Evolutionary conservation across 2,113 vertebrate species (phyloP).

Genomic region (Dromaius novaehollandiae): DNA sequence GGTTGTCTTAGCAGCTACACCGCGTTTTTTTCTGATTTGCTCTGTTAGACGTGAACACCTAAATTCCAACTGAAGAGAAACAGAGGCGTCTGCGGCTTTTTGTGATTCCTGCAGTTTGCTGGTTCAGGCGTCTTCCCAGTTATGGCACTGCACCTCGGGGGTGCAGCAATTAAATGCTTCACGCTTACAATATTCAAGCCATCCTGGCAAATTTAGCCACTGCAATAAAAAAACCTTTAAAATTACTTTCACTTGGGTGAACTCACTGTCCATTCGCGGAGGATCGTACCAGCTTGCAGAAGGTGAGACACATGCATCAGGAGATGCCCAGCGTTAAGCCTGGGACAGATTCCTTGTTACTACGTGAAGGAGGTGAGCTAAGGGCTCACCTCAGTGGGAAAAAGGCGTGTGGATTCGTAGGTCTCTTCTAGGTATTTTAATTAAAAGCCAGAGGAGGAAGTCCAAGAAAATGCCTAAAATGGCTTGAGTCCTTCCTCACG

Average conservation of each 20-base stretch:
- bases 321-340: neutral
- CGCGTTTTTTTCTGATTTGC: neutral
- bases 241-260: neutral
- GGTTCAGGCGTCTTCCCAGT: neutral
- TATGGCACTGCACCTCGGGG: neutral
- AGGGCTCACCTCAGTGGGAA: neutral
- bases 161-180: neutral
- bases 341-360: neutral
- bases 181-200: neutral
- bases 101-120: neutral
- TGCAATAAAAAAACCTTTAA: neutral
- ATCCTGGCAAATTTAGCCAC: neutral
- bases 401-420: neutral
- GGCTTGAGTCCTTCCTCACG: constrained; percentile 43
- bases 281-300: neutral
- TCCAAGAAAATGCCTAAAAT: constrained; percentile 66
- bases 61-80: neutral
- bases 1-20: neutral
- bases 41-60: neutral
- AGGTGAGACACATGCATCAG: neutral
- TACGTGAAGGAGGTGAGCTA: fast-evolving
- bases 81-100: neutral
- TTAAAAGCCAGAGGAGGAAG: neutral
- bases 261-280: neutral
- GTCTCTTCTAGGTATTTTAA: constrained; percentile 43